Conservation (phyloP, 2,113 vertebrate species). For the Pygoscelis antarcticus region DNA sequence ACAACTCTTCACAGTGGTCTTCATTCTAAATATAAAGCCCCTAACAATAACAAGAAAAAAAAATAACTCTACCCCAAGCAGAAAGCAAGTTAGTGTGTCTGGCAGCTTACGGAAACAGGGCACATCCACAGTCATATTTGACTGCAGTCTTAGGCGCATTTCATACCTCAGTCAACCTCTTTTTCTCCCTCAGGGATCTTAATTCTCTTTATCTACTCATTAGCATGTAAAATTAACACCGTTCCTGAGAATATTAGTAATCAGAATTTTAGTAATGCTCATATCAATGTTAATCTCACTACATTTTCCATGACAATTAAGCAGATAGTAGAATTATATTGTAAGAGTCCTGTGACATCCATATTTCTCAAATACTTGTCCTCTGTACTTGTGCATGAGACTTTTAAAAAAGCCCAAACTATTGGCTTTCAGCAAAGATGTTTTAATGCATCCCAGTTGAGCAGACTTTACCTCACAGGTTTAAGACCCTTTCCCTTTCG, state of each 20-base stretch:
- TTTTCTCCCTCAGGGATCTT: not conserved
- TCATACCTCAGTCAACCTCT: not conserved
- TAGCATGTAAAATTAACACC: not conserved
- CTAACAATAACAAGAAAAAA: not conserved
- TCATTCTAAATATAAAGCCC: not conserved
- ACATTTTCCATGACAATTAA: conserved; percentile 42
- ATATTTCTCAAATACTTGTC: not conserved
- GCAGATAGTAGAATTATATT: conserved; percentile 12
- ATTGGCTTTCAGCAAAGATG: not conserved
- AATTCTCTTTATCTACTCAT: conserved; percentile 11
- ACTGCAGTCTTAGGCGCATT: not conserved
- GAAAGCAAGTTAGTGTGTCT: not conserved
- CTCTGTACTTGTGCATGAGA: not conserved
- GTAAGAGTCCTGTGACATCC: not conserved
- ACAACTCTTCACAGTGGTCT: not conserved
- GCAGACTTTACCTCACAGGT: not conserved
- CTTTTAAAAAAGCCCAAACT: not conserved
- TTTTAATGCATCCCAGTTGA: not conserved
- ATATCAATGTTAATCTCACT: not conserved
- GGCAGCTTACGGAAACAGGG: not conserved
- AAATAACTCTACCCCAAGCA: not conserved
- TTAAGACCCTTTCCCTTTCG: not conserved
- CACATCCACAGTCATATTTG: not conserved
- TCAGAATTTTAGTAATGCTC: not conserved
- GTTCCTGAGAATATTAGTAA: not conserved